Conservation (phyloP, 2,113 vertebrate species). For the Cygnus atratus region DNA sequence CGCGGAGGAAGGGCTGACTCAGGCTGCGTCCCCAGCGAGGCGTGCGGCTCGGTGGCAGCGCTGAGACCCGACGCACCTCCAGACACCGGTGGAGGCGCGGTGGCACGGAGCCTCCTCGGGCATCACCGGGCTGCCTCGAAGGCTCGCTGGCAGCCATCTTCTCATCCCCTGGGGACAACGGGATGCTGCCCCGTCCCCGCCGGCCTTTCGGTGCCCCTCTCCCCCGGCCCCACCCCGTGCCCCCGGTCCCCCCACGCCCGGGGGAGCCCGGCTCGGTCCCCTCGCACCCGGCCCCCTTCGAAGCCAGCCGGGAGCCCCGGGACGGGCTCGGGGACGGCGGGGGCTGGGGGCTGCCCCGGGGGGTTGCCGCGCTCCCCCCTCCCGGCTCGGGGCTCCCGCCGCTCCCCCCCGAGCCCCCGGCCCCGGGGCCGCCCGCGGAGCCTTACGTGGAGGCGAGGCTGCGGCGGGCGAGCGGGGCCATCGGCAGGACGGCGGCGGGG, state of each 20-base stretch:
- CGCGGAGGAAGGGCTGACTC: not conserved
- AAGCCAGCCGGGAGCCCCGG: not conserved
- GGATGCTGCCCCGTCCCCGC: not conserved
- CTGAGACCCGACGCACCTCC: not conserved
- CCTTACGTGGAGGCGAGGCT: slow-evolving; percentile 11
- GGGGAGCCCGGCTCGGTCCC: not conserved
- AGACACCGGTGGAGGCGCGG: not conserved
- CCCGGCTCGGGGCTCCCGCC: not conserved
- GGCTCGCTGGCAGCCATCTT: not conserved
- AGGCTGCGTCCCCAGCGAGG: not conserved
- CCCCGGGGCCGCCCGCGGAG: not conserved
- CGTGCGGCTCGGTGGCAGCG: not conserved
- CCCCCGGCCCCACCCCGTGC: accelerated
- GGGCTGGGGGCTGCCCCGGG: no score
- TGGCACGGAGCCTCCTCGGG: accelerated
- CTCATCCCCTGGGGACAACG: not conserved
- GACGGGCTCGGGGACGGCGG: not conserved
- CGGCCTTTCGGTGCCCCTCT: not conserved
- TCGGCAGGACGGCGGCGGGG: not conserved
- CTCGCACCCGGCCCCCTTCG: accelerated
- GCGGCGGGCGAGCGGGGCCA: not conserved
- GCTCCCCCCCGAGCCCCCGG: no score
- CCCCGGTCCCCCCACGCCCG: not conserved
- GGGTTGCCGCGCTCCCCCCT: not conserved
- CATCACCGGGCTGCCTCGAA: not conserved